Base-by-base conservation (phyloP, 2,797 vertebrate genomes). In the Eidolon dupreanum region DNA sequence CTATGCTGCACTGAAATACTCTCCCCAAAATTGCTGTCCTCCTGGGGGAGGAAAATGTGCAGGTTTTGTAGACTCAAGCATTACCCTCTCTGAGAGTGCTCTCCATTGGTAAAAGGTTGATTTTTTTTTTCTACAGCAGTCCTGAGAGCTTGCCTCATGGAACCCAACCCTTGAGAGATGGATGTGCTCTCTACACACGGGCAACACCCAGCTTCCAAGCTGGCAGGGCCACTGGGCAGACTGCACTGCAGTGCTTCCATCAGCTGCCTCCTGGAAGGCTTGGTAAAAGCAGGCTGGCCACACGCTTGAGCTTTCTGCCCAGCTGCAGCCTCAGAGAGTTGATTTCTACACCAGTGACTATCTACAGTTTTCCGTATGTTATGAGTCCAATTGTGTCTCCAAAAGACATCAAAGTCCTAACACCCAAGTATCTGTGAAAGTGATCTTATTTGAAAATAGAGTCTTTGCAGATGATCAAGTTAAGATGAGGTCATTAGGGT, bases 371-470 rank as follows among this genome's bases (percentile, higher is more conserved):
- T 61, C 28, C 17, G 15, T 68, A 20, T 41, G 66, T 86, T 22
- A 33, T 33, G 46, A 28, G 43, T 71, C n/a, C 57, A 65, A 7
- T 0, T 9, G 38, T 66, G 36, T 66, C 46, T 55, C n/a, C 3
- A 19, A 68, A 83, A 43, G 33, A 88, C 46, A 15, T 31, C 71
- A 51, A 82, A 55, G 77, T 36, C 70, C 43, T 83, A 77, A 43
- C 15, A 26, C 59, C 13, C 24, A 55, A 46, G 10, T 6, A 68
- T 16, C 43, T 68, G 36, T 70, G 70, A 38, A 38, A 38, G 53
- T 55, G 82, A 74, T 41, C 22, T 31, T 75, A 8, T 88, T 82
- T 75, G 84, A 83, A 75, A 90, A 36, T 13, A 55, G 19, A 10
- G 36, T 17, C 43, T 84, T 70, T 53, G 36, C 70, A 71, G 70